Conservation (phyloP, 1,140 invertebrate genomes). For the Conus betulinus region DNA sequence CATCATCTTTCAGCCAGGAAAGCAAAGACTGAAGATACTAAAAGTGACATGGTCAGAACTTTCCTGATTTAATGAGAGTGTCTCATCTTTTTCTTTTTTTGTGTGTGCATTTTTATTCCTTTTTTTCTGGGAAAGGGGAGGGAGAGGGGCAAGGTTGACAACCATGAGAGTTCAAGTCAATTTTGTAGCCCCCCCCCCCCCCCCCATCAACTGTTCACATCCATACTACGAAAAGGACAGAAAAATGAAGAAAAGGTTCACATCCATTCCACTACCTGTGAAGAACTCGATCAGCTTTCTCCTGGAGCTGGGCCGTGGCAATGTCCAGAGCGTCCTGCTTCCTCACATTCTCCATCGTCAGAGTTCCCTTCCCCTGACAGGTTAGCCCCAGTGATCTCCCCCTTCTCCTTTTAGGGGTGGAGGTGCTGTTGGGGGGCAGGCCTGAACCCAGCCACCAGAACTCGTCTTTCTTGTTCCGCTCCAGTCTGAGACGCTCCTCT, state of each 20-base stretch:
- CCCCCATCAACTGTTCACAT: no score
- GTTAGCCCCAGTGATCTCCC: slow-evolving; percentile 17
- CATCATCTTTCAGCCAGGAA: no score
- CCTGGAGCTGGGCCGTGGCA: neutral
- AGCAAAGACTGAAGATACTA: no score
- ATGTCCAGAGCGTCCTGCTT: slow-evolving; percentile 5
- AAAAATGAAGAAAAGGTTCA: neutral
- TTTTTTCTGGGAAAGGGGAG: no score
- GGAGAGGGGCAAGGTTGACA: no score
- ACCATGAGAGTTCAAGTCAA: no score
- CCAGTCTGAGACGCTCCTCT: slow-evolving; percentile 56
- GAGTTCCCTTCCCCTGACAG: neutral
- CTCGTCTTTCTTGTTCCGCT: slow-evolving; percentile 45
- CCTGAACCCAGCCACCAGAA: slow-evolving; percentile 66
- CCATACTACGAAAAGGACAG: no score
- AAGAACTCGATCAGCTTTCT: slow-evolving; percentile 29
- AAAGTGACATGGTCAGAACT: no score
- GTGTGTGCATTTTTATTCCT: no score
- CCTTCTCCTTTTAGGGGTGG: slow-evolving; percentile 2
- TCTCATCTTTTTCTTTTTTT: no score
- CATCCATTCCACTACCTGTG: neutral
- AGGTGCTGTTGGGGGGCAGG: slow-evolving; percentile 27
- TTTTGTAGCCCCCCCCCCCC: no score
- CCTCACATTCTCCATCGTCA: slow-evolving; percentile 27
- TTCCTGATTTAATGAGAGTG: no score